Base-by-base conservation (phyloP, 2,888 invertebrate species). In the Shargacucullia verbasci region DNA sequence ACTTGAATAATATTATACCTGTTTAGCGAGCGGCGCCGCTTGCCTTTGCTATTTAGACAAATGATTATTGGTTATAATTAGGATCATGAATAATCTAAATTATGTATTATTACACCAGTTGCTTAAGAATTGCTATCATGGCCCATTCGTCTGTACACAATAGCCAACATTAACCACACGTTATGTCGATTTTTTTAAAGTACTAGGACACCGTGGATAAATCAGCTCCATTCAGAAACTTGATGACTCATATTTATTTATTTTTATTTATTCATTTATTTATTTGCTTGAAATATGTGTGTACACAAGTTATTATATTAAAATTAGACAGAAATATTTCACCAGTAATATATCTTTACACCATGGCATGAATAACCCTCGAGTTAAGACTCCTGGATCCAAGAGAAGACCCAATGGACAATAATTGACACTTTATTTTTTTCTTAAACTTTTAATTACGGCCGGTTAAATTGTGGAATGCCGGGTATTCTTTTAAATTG, bases 41-140 rank as follows among this genome's bases (percentile, higher is more conserved):
- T 49, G 53, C 41, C 41, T 53, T 46, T 15, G 8, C 66, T 65
- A 65, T 65, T 66, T 54, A 65, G 60, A 65, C 65, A 65, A 65
- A 65, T 60, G 67, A 66, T 66, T 65, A 65, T 65, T 65, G 46
- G 60, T 65, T 39, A 49, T 65, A 65, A 65, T 65, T 65, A 66
- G 49, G 27, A 59, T 31, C 41, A 54, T n/a, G 37, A 31, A 54
- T 53, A 27, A 59, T 65, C 65, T 65, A 35, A 59, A 59, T 59
- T 40, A 49, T 59, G 46, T 40, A 40, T 35, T 41, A 13, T 29
- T 13, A 29, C 29, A 13, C 41, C 10, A 14, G 29, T 13, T 0
- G 0, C 10, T 29, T n/a, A n/a, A 12, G n/a, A 52, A 33, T 20
- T n/a, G 37, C 20, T 33, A 43, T 13, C 31, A 11, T 33, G 8